Percentiles rank a stretch among this genome's conserved stretches.
These are phyloP conservation scores for Siniperca chuatsi DNA, from an alignment of 2,113 vertebrate species.

Conservation along the genomic window DNA sequence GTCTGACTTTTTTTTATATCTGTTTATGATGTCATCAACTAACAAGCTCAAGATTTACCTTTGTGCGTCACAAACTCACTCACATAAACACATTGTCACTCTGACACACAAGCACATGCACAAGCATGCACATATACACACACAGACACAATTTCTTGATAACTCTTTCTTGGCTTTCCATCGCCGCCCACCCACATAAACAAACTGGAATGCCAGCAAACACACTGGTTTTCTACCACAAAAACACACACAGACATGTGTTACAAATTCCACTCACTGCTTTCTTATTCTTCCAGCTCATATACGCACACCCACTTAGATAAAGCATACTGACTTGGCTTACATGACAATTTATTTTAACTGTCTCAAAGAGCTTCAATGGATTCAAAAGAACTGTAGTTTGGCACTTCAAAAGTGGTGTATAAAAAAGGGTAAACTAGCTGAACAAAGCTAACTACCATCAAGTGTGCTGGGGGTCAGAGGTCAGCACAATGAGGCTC, in stretches of 20 bases:
- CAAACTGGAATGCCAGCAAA: conserved; percentile 38
- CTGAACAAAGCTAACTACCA: neutral
- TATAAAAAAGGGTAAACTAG: neutral
- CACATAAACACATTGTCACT: conserved; percentile 27
- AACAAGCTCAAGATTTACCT: conserved; percentile 43
- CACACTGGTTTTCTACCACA: conserved; percentile 32
- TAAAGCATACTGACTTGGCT: conserved; percentile 20
- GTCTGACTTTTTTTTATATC: conserved; percentile 13
- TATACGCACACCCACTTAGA: conserved; percentile 42
- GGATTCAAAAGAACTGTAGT: conserved; percentile 14
- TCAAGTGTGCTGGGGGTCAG: conserved; percentile 4
- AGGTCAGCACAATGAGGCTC: conserved; percentile 7
- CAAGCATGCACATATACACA: conserved; percentile 15
- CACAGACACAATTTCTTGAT: conserved; percentile 19
- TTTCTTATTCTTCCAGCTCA: conserved; percentile 44
- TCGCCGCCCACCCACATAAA: conserved; percentile 32
- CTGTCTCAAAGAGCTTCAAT: neutral
- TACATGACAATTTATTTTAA: conserved; percentile 27
- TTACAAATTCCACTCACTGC: conserved; percentile 41
- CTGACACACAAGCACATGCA: conserved; percentile 9
- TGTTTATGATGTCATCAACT: conserved; percentile 23
- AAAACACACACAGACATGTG: conserved; percentile 48
- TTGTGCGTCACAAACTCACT: conserved; percentile 2
- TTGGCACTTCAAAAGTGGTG: conserved; percentile 9
- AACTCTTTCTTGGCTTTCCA: conserved; percentile 23